Evolutionary conservation across 2,888 invertebrate genomes (phyloP), one percentile per base, ranked within the genome.

Genomic region (Campoletis raptor): DNA sequence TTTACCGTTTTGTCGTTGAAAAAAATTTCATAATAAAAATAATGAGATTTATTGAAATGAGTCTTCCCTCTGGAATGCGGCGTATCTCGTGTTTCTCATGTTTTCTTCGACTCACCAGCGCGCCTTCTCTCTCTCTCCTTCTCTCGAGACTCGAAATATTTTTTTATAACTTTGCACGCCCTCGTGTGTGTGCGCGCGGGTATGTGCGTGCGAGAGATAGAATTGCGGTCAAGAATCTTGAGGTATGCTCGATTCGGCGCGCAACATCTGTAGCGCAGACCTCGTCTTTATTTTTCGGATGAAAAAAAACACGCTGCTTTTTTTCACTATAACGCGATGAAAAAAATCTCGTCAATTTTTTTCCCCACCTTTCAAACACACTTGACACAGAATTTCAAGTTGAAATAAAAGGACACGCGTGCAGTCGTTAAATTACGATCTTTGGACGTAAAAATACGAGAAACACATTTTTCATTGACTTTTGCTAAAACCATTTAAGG

Each of bases 191-290:
- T 37, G 24, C 24, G 61, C 7, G 30, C 15, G 48, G 21, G 72
- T 40, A 37, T 54, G 40, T 30, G 64, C 21, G 81, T 66, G 79
- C 42, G 70, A 67, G 81, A 77, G 76, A 84, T 48, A 85, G 74
- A 79, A 83, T 83, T 76, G 82, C 85, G 85, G 82, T 85, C 85
- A 83, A 83, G 85, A 85, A 83, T 85, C 82, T 82, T 80, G 79
- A 74, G 79, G 85, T 85, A 85, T 85, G 85, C 85, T 80, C 85
- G 83, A 83, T 85, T 85, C 83, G 81, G 80, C 64, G 79, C 74
- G 72, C 74, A 45, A 78, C 83, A 81, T 80, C 76, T 73, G 79
- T 78, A 66, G 54, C 85, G 54, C 76, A 70, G 61, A 67, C 73
- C 30, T 69, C 45, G 70, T 42, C 36, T 24, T 61, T 76, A 76